These are phyloP conservation scores for Tetragonula clypearis DNA, from an alignment of 1,140 invertebrate species.

Conservation along the genomic window DNA sequence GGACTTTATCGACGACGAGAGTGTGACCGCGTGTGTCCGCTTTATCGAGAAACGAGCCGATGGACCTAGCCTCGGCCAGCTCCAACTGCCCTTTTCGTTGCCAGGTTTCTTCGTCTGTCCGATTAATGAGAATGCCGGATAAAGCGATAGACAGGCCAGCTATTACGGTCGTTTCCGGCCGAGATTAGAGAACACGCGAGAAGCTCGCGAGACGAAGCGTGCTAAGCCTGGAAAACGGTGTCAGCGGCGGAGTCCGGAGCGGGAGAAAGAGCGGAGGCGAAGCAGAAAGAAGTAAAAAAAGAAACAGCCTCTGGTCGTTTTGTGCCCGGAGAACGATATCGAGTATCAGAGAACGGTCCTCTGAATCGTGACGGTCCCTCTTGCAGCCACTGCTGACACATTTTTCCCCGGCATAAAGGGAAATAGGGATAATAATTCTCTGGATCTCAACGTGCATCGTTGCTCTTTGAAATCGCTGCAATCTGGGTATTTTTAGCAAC, in stretches of 20 bases:
- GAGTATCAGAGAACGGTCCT: slow-evolving; percentile 32
- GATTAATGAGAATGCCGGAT: slow-evolving; percentile 21
- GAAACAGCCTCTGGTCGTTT: not conserved
- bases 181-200: slow-evolving; percentile 7
- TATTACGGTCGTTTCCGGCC: slow-evolving; percentile 9
- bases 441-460: not conserved
- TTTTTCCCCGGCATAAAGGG: slow-evolving; percentile 10
- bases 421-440: slow-evolving; percentile 27
- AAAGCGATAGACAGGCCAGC: not conserved
- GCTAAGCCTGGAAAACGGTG: not conserved
- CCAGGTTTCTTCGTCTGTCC: not conserved
- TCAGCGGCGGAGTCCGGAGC: not conserved
- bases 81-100: not conserved
- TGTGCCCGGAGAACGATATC: slow-evolving; percentile 35
- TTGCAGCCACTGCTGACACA: slow-evolving; percentile 13
- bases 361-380: not conserved
- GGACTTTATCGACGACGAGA: not conserved
- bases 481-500: not conserved
- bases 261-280: not conserved
- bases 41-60: not conserved
- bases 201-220: not conserved
- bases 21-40: not conserved
- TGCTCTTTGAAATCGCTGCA: not conserved
- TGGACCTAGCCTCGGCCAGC: not conserved
- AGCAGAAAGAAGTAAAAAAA: not conserved